Evolutionary conservation across 1,140 invertebrate species (phyloP).

Genomic region (Cephus cinctus): DNA sequence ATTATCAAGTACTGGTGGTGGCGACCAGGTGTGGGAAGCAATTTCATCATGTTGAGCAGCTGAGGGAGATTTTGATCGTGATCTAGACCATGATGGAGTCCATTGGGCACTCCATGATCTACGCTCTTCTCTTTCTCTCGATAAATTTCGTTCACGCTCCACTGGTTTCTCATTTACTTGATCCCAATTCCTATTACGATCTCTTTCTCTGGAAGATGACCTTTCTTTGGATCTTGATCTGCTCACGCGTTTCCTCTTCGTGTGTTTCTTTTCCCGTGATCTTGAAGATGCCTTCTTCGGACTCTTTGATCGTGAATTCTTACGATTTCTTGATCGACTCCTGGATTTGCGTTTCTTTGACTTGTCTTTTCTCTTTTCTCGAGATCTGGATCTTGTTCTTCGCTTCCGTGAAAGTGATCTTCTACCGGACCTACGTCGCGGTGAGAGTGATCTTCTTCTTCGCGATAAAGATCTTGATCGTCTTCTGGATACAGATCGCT

Average conservation of each 20-base stretch:
- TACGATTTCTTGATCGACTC: conserved; percentile 33
- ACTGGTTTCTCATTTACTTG: conserved; percentile 35
- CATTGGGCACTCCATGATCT: conserved; percentile 47
- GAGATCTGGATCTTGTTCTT: conserved; percentile 42
- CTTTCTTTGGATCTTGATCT: conserved; percentile 41
- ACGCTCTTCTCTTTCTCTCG: conserved; percentile 27
- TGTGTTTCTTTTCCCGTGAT: conserved; percentile 42
- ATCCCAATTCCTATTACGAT: conserved; percentile 43
- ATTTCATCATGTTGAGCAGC: conserved; percentile 36
- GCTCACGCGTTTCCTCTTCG: conserved; percentile 36
- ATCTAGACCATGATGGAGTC: conserved; percentile 55
- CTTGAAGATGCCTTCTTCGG: conserved; percentile 30
- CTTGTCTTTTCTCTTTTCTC: conserved; percentile 46
- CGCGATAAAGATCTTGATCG: conserved; percentile 25
- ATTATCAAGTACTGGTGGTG: conserved; percentile 36
- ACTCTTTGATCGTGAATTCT: conserved; percentile 40
- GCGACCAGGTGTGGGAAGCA: conserved; percentile 45
- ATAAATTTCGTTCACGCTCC: conserved; percentile 30
- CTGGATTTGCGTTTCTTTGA: conserved; percentile 44
- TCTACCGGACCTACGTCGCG: conserved; percentile 30
- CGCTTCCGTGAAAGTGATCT: conserved; percentile 32
- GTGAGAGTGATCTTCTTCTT: conserved; percentile 33
- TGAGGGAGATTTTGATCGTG: conserved; percentile 53
- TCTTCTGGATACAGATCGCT: conserved; percentile 37
- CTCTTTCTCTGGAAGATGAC: conserved; percentile 35